Conservation (phyloP, 92 coral and sea anemone genomes). For the Porites lobata region DNA sequence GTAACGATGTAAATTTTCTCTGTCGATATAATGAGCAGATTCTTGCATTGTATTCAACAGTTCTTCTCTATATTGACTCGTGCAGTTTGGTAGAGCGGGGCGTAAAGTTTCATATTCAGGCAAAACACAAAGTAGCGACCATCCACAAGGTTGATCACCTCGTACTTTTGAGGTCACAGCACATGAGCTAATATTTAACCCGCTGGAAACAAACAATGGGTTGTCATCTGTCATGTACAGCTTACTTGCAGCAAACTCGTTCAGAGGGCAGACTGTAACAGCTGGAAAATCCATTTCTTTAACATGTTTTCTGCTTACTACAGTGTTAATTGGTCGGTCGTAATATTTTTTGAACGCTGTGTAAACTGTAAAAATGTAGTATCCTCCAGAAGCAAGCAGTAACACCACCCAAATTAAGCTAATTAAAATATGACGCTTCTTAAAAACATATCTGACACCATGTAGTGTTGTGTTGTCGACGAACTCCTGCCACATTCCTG, state of each 20-base stretch:
- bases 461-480: conserved; percentile 54
- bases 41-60: conserved; percentile 5
- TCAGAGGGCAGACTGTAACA: conserved; percentile 61
- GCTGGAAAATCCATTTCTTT: conserved; percentile 58
- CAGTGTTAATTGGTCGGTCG: conserved; percentile 43
- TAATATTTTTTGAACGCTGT: conserved; percentile 45
- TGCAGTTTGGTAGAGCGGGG: conserved; percentile 29
- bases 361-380: conserved; percentile 41
- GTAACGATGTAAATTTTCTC: conserved; percentile 10
- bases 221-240: conserved; percentile 38
- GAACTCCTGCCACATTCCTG: conserved; percentile 41
- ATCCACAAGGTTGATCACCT: conserved; percentile 46
- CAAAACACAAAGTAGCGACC: conserved; percentile 33
- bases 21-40: conserved; percentile 9
- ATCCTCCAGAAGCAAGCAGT: conserved; percentile 35
- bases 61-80: conserved; percentile 20
- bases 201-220: conserved; percentile 39
- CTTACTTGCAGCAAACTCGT: conserved; percentile 35
- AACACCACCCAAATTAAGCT: conserved; percentile 53
- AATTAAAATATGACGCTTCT: conserved; percentile 22
- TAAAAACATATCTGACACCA: conserved; percentile 59
- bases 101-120: neutral
- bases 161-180: conserved; percentile 49
- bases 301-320: conserved; percentile 15
- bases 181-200: conserved; percentile 54